Evolutionary conservation across 2,113 vertebrate genomes (phyloP).

Genomic region (Terrapene triunguis): DNA sequence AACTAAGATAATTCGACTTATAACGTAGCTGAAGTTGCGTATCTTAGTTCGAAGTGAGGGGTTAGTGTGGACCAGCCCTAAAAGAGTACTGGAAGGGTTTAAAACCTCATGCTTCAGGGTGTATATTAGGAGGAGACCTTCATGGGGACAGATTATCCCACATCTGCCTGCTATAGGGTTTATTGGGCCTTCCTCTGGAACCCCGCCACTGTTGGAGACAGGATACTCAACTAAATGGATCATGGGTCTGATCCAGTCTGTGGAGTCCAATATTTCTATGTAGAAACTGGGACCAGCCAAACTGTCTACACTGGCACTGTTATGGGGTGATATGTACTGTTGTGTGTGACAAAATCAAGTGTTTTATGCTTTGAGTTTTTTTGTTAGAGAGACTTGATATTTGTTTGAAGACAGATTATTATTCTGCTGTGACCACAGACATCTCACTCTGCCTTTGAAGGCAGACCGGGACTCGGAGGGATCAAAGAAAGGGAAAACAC

Average conservation of each 20-base stretch:
- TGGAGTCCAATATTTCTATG: background rate
- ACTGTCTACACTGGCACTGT: background rate
- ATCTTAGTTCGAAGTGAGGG: too few species aligned
- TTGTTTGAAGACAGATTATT: background rate
- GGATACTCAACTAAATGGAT: too few species aligned
- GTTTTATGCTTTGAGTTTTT: background rate
- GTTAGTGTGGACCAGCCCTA: too few species aligned
- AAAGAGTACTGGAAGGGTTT: too few species aligned
- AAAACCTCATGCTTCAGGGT: too few species aligned
- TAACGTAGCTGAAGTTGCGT: too few species aligned
- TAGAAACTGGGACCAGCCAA: background rate
- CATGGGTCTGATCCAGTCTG: background rate
- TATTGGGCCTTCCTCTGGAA: too few species aligned
- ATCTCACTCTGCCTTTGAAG: background rate
- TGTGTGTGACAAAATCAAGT: background rate
- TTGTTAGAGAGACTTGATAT: rapidly evolving
- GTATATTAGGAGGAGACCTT: too few species aligned
- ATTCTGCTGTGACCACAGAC: background rate
- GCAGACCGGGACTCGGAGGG: background rate
- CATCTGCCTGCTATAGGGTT: too few species aligned
- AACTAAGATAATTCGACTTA: too few species aligned
- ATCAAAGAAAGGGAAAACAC: background rate
- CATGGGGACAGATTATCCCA: too few species aligned
- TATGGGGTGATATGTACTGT: background rate
- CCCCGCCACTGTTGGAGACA: too few species aligned